Conservation (phyloP, 2,113 vertebrate species). For the Thunnus maccoyii region DNA sequence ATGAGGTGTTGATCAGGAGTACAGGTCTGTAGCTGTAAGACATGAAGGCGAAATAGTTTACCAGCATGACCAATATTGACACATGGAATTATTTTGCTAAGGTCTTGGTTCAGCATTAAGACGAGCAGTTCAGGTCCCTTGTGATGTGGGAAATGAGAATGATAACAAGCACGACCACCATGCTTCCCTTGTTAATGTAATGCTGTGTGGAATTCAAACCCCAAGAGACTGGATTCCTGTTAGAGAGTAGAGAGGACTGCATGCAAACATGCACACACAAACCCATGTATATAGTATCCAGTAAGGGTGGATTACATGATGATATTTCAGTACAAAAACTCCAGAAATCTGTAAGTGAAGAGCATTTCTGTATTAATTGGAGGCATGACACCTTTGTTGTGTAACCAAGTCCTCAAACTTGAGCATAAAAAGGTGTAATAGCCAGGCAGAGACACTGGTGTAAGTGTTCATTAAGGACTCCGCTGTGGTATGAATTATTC, state of each 20-base stretch:
- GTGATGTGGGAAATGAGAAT: constrained; percentile 44
- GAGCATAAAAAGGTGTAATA: too few species aligned
- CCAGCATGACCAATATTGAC: constrained; percentile 49
- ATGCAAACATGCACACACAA: background rate
- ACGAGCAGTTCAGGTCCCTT: constrained; percentile 53
- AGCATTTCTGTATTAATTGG: too few species aligned
- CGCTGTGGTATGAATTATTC: too few species aligned
- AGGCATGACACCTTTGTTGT: too few species aligned
- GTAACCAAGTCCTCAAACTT: too few species aligned
- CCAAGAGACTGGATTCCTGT: constrained; percentile 3
- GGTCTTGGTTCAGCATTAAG: constrained; percentile 31
- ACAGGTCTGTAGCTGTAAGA: constrained; percentile 26
- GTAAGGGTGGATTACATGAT: too few species aligned
- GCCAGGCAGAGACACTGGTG: too few species aligned
- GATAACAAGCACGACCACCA: constrained; percentile 23
- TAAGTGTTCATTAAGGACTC: too few species aligned
- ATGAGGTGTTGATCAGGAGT: constrained; percentile 69
- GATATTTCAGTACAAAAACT: too few species aligned
- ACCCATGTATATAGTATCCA: background rate
- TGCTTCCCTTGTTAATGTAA: constrained; percentile 44
- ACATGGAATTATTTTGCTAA: constrained; percentile 29
- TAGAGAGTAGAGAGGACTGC: background rate
- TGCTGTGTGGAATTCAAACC: constrained; percentile 42
- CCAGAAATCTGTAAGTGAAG: too few species aligned
- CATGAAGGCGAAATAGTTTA: constrained; percentile 9